Percentiles rank a stretch among this genome's conserved stretches.
Conservation (phyloP, 2,888 invertebrate genomes). For the Sipha maydis region DNA sequence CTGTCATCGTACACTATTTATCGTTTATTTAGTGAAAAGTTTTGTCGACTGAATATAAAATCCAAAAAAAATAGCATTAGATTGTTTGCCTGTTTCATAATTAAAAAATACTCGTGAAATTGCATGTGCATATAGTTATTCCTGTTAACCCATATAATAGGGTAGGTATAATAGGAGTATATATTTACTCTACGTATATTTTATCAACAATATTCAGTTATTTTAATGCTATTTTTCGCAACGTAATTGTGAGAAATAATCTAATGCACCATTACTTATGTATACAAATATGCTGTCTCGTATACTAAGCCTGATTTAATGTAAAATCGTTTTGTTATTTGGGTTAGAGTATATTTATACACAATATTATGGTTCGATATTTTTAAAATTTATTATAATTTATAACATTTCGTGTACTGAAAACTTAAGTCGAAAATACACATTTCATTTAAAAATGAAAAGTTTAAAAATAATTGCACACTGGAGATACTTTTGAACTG, state of each 20-base stretch:
- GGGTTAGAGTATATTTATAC: too few species aligned
- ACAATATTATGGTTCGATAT: not conserved
- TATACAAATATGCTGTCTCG: too few species aligned
- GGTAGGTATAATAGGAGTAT: too few species aligned
- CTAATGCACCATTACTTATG: too few species aligned
- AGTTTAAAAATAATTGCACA: constrained; percentile 5
- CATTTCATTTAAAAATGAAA: constrained; percentile 12
- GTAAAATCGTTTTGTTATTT: too few species aligned
- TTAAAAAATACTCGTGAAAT: not conserved
- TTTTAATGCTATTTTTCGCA: too few species aligned
- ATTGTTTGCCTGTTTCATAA: not conserved
- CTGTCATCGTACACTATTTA: constrained; percentile 1
- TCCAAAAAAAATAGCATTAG: constrained; percentile 7
- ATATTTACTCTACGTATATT: too few species aligned
- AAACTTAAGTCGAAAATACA: not conserved
- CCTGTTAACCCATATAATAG: not conserved
- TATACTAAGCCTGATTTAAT: too few species aligned
- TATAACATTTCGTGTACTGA: not conserved
- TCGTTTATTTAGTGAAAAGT: not conserved
- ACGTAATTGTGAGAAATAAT: too few species aligned
- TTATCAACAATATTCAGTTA: too few species aligned
- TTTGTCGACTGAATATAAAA: not conserved
- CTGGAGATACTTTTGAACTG: constrained; percentile 16
- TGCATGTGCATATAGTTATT: not conserved
- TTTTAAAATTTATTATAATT: not conserved